Base-by-base conservation (phyloP, 92 coral and sea anemone species). In the Montipora capitata region DNA sequence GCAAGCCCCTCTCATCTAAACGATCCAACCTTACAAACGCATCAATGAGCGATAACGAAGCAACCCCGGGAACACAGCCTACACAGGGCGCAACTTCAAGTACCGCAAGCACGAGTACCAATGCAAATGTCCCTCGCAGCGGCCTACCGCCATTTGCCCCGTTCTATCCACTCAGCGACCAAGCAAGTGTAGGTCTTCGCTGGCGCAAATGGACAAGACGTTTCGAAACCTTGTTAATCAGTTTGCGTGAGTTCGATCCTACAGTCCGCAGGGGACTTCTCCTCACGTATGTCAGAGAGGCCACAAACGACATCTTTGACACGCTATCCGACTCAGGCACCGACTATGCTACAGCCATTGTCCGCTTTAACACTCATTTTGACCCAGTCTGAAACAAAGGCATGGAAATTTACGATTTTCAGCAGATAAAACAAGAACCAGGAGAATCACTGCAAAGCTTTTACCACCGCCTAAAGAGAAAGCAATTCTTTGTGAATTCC, bases 231-330 rank as follows among this genome's bases (percentile, higher is more conserved):
- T 45, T 84, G 41, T 80, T 84, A 14, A 54, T 90, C 57, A 91
- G 83, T 74, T 48, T 91, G 72, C 72, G 89, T 9, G 87, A 91
- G 80, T 85, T 91, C 67, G 74, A 91, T 68, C 67, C 91, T 16
- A 81, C 74, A 10, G 68, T 92, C 70, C 79, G 74, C 72, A 72
- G 89, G 63, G 89, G 92, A 16, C 85, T 87, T 49, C 84, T 92
- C 76, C 77, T 87, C 79, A 83, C 94, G 10, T 92, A 87, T 63
- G 84, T 92, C 59, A 83, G 94, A 27, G 87, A 87, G 48, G 81
- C 80, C 27, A 57, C 91, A 27, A 91, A 91, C 42, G 94, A 54
- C 14, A 11, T 54, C 14, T 54, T 54, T 11, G 61, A 54, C 14
- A 7, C 14, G 13, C 14, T 54, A 54, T 11, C 61, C 13, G 61